Percentiles rank a stretch among this genome's conserved stretches.
Conservation (phyloP, 2,888 invertebrate genomes). For the Oscheius onirici region DNA sequence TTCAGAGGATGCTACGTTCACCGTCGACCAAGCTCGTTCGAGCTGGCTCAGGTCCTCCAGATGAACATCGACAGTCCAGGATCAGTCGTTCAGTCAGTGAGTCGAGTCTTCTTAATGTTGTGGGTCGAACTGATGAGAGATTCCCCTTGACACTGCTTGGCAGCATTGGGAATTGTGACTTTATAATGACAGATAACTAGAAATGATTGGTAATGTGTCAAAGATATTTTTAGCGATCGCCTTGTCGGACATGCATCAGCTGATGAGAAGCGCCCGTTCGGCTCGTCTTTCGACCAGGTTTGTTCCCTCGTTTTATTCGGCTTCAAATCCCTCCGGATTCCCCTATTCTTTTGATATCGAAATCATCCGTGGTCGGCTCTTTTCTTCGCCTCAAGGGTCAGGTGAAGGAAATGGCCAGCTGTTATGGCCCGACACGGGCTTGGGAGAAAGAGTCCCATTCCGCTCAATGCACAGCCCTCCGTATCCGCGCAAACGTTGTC, state of each 20-base stretch:
- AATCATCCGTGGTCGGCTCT: neutral
- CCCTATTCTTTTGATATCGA: neutral
- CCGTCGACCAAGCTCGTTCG: conserved; percentile 23
- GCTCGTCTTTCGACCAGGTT: conserved; percentile 43
- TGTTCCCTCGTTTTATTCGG: neutral
- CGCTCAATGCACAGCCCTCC: conserved; percentile 7
- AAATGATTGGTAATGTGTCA: neutral
- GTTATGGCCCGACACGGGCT: neutral
- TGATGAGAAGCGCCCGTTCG: conserved; percentile 49
- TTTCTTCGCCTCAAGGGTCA: neutral
- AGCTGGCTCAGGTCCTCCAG: neutral
- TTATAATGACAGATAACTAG: neutral
- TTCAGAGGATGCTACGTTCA: conserved; percentile 18
- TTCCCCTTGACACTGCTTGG: neutral
- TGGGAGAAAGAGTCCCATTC: neutral
- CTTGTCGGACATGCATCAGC: conserved; percentile 55
- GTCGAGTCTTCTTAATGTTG: neutral
- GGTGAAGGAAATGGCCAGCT: conserved; percentile 5
- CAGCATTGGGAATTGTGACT: neutral
- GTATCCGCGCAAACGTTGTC: conserved; percentile 5
- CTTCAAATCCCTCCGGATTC: neutral
- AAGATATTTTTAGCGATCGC: conserved; percentile 45
- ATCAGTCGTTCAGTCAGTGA: conserved; percentile 25
- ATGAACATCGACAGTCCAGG: conserved; percentile 9
- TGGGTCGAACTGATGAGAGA: neutral